phyloP scores from a whole-genome alignment of 2,797 vertebrate genomes.

The Acropternis orthonyx region DNA sequence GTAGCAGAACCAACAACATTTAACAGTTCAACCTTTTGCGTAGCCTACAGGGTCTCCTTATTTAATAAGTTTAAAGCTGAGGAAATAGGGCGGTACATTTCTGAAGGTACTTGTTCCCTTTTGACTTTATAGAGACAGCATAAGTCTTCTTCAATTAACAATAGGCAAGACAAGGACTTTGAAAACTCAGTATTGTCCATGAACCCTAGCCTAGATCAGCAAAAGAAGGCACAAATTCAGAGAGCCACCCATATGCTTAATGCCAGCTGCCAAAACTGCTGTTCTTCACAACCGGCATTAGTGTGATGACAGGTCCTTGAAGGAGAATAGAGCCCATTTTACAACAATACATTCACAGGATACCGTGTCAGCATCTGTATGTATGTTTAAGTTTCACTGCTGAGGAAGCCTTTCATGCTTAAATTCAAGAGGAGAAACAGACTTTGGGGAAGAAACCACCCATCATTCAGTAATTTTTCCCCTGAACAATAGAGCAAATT shows the following conservation, averaged over 20 bases:
- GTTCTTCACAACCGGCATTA: neutral
- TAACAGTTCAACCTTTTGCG: neutral
- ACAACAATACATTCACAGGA: neutral
- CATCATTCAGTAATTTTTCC: neutral
- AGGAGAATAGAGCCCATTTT: neutral
- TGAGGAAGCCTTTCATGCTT: neutral
- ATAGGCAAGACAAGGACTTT: neutral
- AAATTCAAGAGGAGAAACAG: neutral
- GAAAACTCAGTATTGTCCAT: neutral
- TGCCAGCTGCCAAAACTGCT: neutral
- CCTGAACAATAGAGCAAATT: constrained; percentile 8
- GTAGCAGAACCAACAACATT: neutral
- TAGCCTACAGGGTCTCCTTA: neutral
- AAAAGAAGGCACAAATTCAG: neutral
- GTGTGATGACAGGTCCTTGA: constrained; percentile 16
- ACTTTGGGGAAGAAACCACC: neutral
- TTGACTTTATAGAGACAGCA: neutral
- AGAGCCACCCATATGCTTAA: neutral
- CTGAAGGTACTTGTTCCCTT: neutral
- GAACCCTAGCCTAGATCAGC: neutral
- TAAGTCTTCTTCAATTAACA: neutral
- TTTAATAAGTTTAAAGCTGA: neutral
- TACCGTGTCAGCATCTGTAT: neutral
- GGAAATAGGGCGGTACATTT: neutral
- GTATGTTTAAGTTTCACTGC: constrained; percentile 15